phyloP scores from a whole-genome alignment of 2,888 invertebrate genomes.

The Mythimna ferrago region DNA sequence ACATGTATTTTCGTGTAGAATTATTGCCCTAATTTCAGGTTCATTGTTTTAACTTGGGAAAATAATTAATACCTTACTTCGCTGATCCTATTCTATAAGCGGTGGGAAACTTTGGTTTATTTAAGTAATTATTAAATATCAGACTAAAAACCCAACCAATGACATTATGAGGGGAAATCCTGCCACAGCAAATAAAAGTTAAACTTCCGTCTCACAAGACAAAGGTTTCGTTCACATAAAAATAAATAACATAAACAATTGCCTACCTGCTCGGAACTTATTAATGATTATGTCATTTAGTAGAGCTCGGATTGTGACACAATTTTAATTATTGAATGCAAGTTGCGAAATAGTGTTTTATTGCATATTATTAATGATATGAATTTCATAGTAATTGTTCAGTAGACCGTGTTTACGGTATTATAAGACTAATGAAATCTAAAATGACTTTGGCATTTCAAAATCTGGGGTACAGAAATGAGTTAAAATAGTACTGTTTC shows the following conservation, averaged over 20 bases:
- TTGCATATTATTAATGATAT: background rate
- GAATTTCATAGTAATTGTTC: background rate
- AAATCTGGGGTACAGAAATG: background rate
- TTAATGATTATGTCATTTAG: conserved; percentile 12
- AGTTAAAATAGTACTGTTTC: too few species aligned
- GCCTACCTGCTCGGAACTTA: conserved; percentile 5
- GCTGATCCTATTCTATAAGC: conserved; percentile 4
- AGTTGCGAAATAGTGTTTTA: background rate
- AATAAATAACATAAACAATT: conserved; percentile 27
- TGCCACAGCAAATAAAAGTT: conserved; percentile 10
- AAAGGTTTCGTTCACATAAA: conserved; percentile 18
- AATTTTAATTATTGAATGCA: conserved; percentile 3
- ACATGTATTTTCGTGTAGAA: background rate
- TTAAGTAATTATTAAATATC: conserved; percentile 12
- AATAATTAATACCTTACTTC: background rate
- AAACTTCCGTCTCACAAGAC: conserved; percentile 25
- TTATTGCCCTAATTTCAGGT: background rate
- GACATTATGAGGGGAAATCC: conserved; percentile 42
- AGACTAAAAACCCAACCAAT: conserved; percentile 34
- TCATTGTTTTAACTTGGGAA: background rate
- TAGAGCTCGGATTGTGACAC: background rate
- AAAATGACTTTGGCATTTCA: background rate
- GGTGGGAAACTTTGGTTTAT: background rate
- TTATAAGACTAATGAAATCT: background rate
- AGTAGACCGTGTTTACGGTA: background rate